phyloP scores from a whole-genome alignment of 1,140 invertebrate species.

The Neotoxoptera formosana region DNA sequence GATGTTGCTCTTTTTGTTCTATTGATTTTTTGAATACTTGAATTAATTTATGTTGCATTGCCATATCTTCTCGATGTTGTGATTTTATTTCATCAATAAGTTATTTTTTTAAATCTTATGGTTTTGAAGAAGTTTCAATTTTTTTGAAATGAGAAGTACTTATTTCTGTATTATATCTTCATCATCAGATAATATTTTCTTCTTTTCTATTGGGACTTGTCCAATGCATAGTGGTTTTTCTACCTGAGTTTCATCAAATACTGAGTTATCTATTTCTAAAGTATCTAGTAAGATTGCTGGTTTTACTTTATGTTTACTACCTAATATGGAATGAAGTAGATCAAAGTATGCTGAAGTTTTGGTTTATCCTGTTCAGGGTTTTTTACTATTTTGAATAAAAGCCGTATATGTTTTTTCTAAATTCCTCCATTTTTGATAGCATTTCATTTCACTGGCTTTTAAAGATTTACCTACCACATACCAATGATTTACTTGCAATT shows the following conservation, averaged over 20 bases:
- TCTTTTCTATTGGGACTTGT: not conserved
- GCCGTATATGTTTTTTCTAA: not conserved
- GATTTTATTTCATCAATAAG: constrained; percentile 10
- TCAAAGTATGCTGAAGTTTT: not conserved
- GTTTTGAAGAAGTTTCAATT: not conserved
- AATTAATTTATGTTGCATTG: not conserved
- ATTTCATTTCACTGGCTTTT: constrained; percentile 22
- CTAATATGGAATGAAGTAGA: constrained; percentile 12
- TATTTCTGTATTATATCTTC: not conserved
- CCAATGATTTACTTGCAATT: not conserved
- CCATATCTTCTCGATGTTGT: constrained; percentile 1
- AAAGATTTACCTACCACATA: constrained; percentile 30
- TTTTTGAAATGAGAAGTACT: not conserved
- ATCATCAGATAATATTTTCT: not conserved
- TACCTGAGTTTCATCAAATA: not conserved
- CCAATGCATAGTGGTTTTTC: not conserved
- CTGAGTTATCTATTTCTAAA: not conserved
- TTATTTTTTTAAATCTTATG: constrained; percentile 7
- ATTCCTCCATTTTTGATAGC: constrained; percentile 7
- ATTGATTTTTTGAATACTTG: not conserved
- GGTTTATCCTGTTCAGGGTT: not conserved
- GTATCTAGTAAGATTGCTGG: constrained; percentile 7
- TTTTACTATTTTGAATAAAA: constrained; percentile 25
- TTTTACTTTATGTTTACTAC: constrained; percentile 10
- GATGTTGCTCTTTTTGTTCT: constrained; percentile 4